A percentile compares a stretch with the other conserved stretches of the same genome.
These are phyloP conservation scores for Phragmatobia fuliginosa DNA, from an alignment of 2,888 invertebrate genomes.

Conservation along the genomic window DNA sequence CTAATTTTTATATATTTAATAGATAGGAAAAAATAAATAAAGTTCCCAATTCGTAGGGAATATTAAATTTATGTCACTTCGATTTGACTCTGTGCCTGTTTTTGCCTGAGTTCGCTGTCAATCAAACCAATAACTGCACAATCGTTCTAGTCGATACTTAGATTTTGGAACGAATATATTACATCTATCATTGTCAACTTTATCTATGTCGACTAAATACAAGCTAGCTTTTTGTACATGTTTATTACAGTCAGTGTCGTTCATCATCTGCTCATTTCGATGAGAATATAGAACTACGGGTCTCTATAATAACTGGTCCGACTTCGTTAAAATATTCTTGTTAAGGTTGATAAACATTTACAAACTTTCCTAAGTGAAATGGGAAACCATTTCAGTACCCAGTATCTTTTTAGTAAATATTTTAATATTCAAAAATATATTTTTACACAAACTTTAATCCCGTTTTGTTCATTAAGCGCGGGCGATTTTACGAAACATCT, in stretches of 20 bases:
- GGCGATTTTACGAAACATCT: too few relatives aligned
- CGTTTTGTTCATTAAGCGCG: not conserved
- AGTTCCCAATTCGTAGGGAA: not conserved
- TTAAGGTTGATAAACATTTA: not conserved
- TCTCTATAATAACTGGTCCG: not conserved
- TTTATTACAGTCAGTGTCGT: constrained; percentile 32
- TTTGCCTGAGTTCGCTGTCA: not conserved
- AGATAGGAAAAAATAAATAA: too few relatives aligned
- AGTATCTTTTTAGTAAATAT: not conserved
- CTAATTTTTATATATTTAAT: too few relatives aligned
- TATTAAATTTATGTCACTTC: not conserved
- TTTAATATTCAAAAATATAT: not conserved
- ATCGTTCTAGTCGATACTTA: not conserved
- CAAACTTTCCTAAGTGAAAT: not conserved
- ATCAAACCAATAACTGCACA: not conserved
- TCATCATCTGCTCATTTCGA: constrained; percentile 39
- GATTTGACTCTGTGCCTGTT: not conserved
- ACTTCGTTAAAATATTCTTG: not conserved
- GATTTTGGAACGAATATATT: not conserved
- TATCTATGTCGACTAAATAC: constrained; percentile 28
- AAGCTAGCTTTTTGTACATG: constrained; percentile 26
- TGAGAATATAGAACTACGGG: too few relatives aligned
- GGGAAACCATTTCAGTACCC: not conserved
- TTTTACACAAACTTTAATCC: not conserved
- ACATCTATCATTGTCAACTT: constrained; percentile 34